Evolutionary conservation across 2,797 vertebrate genomes (phyloP).

Genomic region (Manis javanica): DNA sequence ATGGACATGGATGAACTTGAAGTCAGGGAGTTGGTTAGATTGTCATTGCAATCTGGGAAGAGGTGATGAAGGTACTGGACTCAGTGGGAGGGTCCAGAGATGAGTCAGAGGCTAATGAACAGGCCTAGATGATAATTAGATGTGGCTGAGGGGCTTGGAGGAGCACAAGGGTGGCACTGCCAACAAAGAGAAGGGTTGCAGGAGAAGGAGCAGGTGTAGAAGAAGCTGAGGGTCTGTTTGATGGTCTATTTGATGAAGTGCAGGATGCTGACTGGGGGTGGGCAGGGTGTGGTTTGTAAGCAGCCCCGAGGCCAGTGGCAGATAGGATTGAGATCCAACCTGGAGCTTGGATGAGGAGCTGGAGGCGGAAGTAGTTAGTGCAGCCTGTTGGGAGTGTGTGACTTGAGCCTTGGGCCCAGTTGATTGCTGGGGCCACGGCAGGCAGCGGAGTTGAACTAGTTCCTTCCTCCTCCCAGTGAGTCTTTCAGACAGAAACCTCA

Average conservation of each 20-base stretch:
- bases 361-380: not conserved
- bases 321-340: not conserved
- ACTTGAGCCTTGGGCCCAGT: not conserved
- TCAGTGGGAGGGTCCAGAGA: not conserved
- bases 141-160: not conserved
- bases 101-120: not conserved
- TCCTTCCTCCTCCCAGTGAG: not conserved
- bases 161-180: not conserved
- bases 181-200: too few relatives aligned
- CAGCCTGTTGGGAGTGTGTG: not conserved
- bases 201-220: not conserved
- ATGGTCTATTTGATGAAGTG: not conserved
- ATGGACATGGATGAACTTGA: not conserved
- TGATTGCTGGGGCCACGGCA: too few relatives aligned
- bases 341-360: not conserved
- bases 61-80: not conserved
- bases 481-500: not conserved
- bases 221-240: not conserved
- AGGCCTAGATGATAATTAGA: not conserved
- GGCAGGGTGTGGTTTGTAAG: not conserved
- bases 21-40: not conserved
- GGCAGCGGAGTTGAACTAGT: not conserved
- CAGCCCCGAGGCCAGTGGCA: not conserved
- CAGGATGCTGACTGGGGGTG: too few relatives aligned
- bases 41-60: not conserved